A percentile compares a stretch with the other conserved stretches of the same genome.
phyloP scores from a whole-genome alignment of 2,888 invertebrate species.

The Hypercompe scribonia region DNA sequence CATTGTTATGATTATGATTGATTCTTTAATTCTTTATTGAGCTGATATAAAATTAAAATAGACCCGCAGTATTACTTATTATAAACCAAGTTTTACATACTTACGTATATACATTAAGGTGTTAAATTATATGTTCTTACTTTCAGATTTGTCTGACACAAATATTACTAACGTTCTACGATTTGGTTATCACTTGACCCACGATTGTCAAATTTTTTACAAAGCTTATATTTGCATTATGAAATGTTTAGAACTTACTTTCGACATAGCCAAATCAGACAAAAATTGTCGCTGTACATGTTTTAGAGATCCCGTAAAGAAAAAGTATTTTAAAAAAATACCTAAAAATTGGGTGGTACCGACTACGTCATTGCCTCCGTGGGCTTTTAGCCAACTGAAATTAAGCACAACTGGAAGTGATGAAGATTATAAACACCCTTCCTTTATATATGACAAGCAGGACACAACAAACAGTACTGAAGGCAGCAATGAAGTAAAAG shows the following conservation, averaged over 20 bases:
- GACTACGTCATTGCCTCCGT: slow-evolving; percentile 63
- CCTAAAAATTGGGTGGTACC: slow-evolving; percentile 64
- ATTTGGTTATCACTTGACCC: slow-evolving; percentile 72
- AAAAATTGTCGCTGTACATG: slow-evolving; percentile 71
- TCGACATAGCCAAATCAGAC: slow-evolving; percentile 67
- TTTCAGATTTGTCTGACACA: slow-evolving; percentile 24
- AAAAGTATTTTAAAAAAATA: slow-evolving; percentile 40
- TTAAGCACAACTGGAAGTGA: background rate
- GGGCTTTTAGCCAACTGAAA: slow-evolving; percentile 49
- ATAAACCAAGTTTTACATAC: too few species aligned
- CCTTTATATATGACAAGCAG: too few species aligned
- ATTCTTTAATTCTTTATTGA: too few species aligned
- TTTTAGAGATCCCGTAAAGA: slow-evolving; percentile 57
- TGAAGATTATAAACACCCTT: background rate
- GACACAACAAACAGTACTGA: background rate
- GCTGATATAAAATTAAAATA: too few species aligned
- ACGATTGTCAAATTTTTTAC: slow-evolving; percentile 62
- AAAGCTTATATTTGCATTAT: slow-evolving; percentile 68
- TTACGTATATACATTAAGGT: background rate
- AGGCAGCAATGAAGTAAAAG: background rate
- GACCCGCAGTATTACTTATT: too few species aligned
- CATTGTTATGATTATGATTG: too few species aligned
- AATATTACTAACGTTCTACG: slow-evolving; percentile 56
- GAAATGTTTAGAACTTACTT: slow-evolving; percentile 67
- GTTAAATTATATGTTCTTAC: background rate